Evolutionary conservation across 2,797 vertebrate genomes (phyloP).

Genomic region (Pseudopleuronectes americanus): DNA sequence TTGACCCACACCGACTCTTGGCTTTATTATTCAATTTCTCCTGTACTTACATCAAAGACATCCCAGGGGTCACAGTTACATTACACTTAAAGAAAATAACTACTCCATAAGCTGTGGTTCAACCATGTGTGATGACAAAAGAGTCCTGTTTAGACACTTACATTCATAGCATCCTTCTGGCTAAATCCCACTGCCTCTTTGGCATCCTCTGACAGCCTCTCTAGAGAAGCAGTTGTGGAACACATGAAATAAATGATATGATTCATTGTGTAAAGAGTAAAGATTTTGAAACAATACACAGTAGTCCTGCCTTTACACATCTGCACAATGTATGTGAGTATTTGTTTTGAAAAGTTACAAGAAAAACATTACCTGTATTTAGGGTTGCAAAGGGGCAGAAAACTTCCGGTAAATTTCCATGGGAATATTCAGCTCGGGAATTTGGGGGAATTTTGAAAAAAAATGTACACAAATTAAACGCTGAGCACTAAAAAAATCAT

Average conservation of each 20-base stretch:
- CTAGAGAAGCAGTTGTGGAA: neutral
- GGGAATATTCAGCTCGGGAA: too few relatives aligned
- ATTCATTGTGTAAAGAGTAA: neutral
- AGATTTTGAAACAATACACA: neutral
- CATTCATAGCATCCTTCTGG: neutral
- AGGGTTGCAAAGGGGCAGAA: too few relatives aligned
- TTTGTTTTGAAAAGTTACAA: neutral
- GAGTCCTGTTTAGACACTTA: neutral
- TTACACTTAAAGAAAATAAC: neutral
- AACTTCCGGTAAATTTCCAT: too few relatives aligned
- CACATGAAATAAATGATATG: neutral
- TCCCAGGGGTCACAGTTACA: too few relatives aligned
- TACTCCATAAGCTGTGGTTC: neutral
- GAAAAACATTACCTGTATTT: too few relatives aligned
- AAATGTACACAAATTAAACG: too few relatives aligned
- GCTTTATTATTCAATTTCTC: too few relatives aligned
- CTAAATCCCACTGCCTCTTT: neutral
- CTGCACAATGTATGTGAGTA: neutral
- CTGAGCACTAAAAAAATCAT: too few relatives aligned
- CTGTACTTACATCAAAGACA: too few relatives aligned
- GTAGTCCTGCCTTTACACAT: neutral
- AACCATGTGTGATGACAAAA: neutral
- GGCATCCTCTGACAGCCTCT: neutral
- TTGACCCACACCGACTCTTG: too few relatives aligned
- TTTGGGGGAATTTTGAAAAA: too few relatives aligned